These are phyloP conservation scores for Atractosteus spatula DNA, from an alignment of 2,113 vertebrate genomes.

Conservation along the genomic window DNA sequence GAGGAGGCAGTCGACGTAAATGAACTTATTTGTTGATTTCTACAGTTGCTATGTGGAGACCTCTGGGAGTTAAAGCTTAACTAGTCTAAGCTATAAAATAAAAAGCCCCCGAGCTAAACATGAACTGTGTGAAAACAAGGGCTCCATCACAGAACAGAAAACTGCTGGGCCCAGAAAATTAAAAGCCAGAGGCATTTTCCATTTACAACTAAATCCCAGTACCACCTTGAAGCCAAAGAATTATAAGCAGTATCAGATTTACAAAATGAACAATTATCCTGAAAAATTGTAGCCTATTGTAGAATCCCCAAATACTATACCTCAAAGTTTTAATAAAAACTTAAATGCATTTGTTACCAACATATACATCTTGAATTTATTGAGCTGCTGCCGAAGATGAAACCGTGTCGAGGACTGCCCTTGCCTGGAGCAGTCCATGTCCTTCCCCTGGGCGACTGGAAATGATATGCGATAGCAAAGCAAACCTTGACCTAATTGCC, in stretches of 20 bases:
- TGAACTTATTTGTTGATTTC: conserved; percentile 90
- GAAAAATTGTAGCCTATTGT: conserved; percentile 85
- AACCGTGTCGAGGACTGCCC: conserved; percentile 68
- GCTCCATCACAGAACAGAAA: conserved; percentile 87
- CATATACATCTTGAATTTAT: background rate
- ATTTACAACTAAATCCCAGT: conserved; percentile 90
- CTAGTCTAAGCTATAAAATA: conserved; percentile 88
- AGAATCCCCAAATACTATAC: conserved; percentile 49
- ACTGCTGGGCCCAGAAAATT: conserved; percentile 90
- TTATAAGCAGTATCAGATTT: conserved; percentile 98
- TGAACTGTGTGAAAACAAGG: conserved; percentile 87
- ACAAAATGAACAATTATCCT: conserved; percentile 99
- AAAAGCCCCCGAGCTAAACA: conserved; percentile 85
- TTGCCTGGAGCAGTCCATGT: conserved; percentile 76
- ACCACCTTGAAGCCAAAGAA: conserved; percentile 97
- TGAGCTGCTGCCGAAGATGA: background rate
- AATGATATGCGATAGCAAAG: conserved; percentile 75
- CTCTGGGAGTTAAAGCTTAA: conserved; percentile 89
- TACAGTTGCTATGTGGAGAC: conserved; percentile 85
- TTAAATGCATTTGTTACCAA: conserved; percentile 20
- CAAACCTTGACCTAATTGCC: conserved; percentile 81
- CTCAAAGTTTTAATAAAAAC: conserved; percentile 33
- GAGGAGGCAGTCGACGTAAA: conserved; percentile 84
- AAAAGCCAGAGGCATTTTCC: conserved; percentile 87
- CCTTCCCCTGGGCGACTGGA: conserved; percentile 76